Conservation (phyloP, 2,113 vertebrate species). For the Gymnobelideus leadbeateri region DNA sequence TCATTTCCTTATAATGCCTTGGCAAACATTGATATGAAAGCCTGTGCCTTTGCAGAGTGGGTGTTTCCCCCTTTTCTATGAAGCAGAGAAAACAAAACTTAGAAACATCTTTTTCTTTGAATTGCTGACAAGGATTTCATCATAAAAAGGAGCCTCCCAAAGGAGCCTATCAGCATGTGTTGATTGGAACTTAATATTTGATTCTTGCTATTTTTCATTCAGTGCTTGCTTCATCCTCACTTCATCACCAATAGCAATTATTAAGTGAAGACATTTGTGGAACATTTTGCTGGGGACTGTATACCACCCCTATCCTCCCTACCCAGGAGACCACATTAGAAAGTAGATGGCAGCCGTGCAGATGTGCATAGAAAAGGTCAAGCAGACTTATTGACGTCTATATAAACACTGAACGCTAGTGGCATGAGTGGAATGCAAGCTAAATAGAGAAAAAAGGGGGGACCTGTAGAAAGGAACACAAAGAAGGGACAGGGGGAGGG, state of each 20-base stretch:
- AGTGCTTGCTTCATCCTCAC: background rate
- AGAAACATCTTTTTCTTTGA: conserved; percentile 27
- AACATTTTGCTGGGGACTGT: conserved; percentile 16
- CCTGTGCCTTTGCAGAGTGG: background rate
- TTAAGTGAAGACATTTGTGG: background rate
- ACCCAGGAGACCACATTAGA: background rate
- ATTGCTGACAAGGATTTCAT: conserved; percentile 9
- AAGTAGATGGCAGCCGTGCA: conserved; percentile 10
- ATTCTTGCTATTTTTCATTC: background rate
- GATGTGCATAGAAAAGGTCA: background rate
- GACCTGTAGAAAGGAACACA: background rate
- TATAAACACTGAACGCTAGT: background rate
- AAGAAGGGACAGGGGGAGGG: background rate
- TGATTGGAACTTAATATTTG: background rate
- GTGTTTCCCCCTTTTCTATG: conserved; percentile 21
- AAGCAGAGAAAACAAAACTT: conserved; percentile 29
- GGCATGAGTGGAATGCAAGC: background rate
- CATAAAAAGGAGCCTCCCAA: background rate
- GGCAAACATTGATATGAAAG: conserved; percentile 23
- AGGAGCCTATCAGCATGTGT: background rate
- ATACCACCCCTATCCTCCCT: background rate
- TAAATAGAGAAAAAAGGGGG: background rate
- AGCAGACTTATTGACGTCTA: background rate
- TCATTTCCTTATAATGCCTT: conserved; percentile 22
- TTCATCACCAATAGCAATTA: conserved; percentile 10